Evolutionary conservation across 2,888 invertebrate species (phyloP), one percentile per base, ranked within the genome.

Genomic region (Cheilosia scutellata): DNA sequence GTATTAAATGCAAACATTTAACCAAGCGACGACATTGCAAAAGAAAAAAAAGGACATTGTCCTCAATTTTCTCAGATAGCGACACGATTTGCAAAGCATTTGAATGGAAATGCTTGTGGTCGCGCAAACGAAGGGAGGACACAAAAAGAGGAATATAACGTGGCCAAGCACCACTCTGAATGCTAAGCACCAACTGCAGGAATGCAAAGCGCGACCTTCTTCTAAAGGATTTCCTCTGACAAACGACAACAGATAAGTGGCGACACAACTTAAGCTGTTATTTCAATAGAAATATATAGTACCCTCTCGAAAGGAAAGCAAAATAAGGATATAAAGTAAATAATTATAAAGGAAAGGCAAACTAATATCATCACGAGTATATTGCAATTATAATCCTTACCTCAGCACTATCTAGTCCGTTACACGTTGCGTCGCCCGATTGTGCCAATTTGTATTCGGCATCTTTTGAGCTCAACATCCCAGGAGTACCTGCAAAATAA

Each of bases 391-490:
- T 88, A 88, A 86, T 88, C 88, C 89, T 91, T 90, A 92, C 98
- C 87, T 96, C 96, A 57, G 98, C 97, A 90, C 97, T 97, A 92
- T 97, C 97, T 76, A 98, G 94, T 25, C 98, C 98, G 92, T 97
- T 97, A 92, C 98, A 98, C 37, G 98, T 97, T 75, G 98, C 98
- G 92, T 98, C 98, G 7, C 97, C 98, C 65, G 97, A 97, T 93
- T 98, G 97, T 4, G 98, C 97, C 88, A 98, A 95, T 90, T 96
- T 94, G 93, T 96, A 97, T 92, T 96, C 96, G 83, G 95, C 94
- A 71, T 94, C 95, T 16, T 92, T 93, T 51, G 90, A 88, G 87
- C 90, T 92, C 57, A 89, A 88, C 82, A 89, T 89, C 76, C 91
- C 90, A 55, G 90, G 90, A 63, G 93, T 93, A 88, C 92, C 92